Conservation (phyloP, 2,888 invertebrate species). For the Nemapogon koenigi region DNA sequence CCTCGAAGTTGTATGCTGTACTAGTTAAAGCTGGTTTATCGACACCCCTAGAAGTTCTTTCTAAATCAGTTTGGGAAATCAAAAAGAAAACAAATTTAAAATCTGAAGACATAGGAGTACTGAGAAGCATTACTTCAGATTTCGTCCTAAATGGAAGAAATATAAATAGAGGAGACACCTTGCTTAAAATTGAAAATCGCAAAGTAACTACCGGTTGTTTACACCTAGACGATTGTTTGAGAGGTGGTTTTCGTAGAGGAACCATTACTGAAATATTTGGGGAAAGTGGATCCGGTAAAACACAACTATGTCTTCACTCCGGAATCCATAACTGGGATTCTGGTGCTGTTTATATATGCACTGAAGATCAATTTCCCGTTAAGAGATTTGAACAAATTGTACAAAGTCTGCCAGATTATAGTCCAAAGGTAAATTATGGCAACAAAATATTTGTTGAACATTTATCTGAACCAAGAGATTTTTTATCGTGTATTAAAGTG, state of each 20-base stretch:
- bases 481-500: constrained; percentile 40
- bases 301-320: constrained; percentile 78
- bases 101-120: constrained; percentile 30
- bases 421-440: constrained; percentile 26
- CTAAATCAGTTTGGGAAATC: constrained; percentile 38
- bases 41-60: constrained; percentile 35
- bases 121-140: constrained; percentile 35
- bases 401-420: constrained; percentile 21
- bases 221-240: constrained; percentile 63
- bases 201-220: constrained; percentile 62
- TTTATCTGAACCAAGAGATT: constrained; percentile 41
- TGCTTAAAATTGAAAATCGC: constrained; percentile 22
- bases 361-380: constrained; percentile 72
- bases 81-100: constrained; percentile 39
- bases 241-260: constrained; percentile 72
- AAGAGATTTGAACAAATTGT: constrained; percentile 48
- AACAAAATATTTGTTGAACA: constrained; percentile 48
- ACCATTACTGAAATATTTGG: constrained; percentile 82
- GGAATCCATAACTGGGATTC: constrained; percentile 68
- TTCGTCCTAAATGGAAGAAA: constrained; percentile 3
- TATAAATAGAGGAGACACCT: constrained; percentile 24
- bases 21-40: constrained; percentile 36
- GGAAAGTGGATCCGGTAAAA: constrained; percentile 83
- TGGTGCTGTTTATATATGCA: constrained; percentile 74
- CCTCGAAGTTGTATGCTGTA: constrained; percentile 31